These are phyloP conservation scores for Melanogrammus aeglefinus DNA, from an alignment of 2,797 vertebrate species.

Conservation along the genomic window DNA sequence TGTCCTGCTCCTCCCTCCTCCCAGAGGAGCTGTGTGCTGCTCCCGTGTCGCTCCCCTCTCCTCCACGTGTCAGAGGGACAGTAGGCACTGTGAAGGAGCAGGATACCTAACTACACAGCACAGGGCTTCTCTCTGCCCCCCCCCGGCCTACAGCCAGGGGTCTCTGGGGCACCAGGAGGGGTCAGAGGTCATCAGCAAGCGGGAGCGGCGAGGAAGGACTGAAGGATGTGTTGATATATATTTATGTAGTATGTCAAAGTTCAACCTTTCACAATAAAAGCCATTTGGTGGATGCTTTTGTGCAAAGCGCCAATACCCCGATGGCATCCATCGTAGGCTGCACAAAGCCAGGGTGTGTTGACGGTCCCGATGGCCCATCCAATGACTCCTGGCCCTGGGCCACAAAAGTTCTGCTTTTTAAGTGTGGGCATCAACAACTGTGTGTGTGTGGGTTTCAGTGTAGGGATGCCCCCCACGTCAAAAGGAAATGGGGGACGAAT, in stretches of 20 bases:
- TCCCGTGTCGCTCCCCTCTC: conserved; percentile 30
- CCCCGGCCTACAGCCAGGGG: neutral
- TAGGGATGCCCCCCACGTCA: too few species aligned
- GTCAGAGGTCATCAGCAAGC: neutral
- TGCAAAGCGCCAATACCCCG: neutral
- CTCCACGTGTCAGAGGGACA: conserved; percentile 26
- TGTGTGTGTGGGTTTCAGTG: too few species aligned
- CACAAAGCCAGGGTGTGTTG: too few species aligned
- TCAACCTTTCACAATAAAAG: neutral
- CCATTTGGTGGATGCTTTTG: neutral
- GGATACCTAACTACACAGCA: conserved; percentile 7
- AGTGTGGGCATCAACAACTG: too few species aligned
- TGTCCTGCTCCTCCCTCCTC: conserved; percentile 38
- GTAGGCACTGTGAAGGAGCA: conserved; percentile 49
- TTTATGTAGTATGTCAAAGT: neutral
- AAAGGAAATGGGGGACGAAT: too few species aligned
- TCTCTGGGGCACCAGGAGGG: neutral
- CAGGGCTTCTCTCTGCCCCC: neutral
- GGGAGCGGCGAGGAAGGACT: neutral
- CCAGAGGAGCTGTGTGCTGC: conserved; percentile 11
- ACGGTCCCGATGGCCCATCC: neutral
- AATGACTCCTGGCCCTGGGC: neutral
- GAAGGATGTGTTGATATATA: neutral
- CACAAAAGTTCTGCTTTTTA: neutral
- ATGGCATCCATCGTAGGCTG: neutral